These are phyloP conservation scores for Epinephelus awoara DNA, from an alignment of 2,797 vertebrate genomes.

Conservation along the genomic window DNA sequence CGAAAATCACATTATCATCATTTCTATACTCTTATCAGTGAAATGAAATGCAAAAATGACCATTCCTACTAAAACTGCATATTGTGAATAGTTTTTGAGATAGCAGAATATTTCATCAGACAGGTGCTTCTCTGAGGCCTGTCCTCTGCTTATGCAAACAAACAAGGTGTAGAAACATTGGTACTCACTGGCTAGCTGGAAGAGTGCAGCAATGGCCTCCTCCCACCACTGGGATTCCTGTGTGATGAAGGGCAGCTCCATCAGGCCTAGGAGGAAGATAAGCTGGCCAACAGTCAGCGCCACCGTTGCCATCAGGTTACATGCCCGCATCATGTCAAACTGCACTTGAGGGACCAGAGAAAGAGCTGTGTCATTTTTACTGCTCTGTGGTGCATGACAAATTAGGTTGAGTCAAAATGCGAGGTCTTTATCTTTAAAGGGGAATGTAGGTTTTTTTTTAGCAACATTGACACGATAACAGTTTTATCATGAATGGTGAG, in stretches of 20 bases:
- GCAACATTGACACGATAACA: background rate
- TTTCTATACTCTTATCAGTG: no score
- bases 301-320: slow-evolving; percentile 96
- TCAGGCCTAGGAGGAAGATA: slow-evolving; percentile 93
- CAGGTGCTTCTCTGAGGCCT: background rate
- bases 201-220: slow-evolving; percentile 97
- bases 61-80: no score
- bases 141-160: slow-evolving; percentile 12
- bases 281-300: slow-evolving; percentile 95
- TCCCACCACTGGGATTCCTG: slow-evolving; percentile 98
- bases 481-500: slow-evolving; percentile 46
- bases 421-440: background rate
- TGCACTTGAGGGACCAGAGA: slow-evolving; percentile 89
- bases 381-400: background rate
- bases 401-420: slow-evolving; percentile 14
- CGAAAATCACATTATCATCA: no score
- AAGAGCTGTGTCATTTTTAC: slow-evolving; percentile 55
- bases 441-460: background rate
- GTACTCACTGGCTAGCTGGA: slow-evolving; percentile 98
- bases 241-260: slow-evolving; percentile 91
- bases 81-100: background rate
- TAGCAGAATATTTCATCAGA: background rate
- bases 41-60: no score
- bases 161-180: background rate
- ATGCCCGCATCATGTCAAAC: slow-evolving; percentile 99